Evolutionary conservation across 2,888 invertebrate genomes (phyloP).

Genomic region (Caenorhabditis parvicauda): DNA sequence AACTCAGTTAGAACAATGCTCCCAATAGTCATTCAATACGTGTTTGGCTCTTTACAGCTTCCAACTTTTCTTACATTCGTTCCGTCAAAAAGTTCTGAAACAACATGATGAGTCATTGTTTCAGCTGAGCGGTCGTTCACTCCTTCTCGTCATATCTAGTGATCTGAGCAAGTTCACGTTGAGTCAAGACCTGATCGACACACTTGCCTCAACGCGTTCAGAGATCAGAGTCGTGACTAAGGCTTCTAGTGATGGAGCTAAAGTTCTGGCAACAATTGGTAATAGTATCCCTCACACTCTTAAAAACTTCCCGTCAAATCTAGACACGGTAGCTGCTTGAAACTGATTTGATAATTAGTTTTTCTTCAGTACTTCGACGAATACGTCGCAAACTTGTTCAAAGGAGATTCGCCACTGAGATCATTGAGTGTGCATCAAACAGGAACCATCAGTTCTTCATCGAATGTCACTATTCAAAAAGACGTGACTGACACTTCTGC

Average conservation of each 20-base stretch:
- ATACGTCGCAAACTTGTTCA: constrained; percentile 14
- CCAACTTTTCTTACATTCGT: no score
- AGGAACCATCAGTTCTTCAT: not conserved
- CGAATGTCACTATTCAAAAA: constrained; percentile 1
- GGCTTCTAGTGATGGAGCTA: not conserved
- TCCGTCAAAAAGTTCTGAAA: no score
- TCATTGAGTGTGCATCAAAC: constrained; percentile 18
- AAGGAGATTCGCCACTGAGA: constrained; percentile 4
- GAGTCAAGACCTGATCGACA: no score
- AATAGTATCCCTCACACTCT: no score
- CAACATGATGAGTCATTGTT: no score
- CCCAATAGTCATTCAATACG: no score
- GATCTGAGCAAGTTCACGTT: no score
- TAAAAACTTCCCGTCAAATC: no score
- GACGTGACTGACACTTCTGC: constrained; percentile 4
- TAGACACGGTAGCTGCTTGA: not conserved
- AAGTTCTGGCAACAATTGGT: constrained; percentile 7
- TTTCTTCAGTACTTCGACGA: constrained; percentile 13
- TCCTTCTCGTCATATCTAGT: no score
- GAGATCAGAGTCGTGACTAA: constrained; percentile 18
- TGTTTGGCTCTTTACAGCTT: no score
- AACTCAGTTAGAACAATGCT: no score
- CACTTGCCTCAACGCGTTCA: not conserved
- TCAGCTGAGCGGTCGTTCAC: no score
- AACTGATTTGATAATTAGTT: not conserved